Evolutionary conservation across 2,888 invertebrate species (phyloP), one percentile per base, ranked within the genome.

Genomic region (Acrobasis repandana): DNA sequence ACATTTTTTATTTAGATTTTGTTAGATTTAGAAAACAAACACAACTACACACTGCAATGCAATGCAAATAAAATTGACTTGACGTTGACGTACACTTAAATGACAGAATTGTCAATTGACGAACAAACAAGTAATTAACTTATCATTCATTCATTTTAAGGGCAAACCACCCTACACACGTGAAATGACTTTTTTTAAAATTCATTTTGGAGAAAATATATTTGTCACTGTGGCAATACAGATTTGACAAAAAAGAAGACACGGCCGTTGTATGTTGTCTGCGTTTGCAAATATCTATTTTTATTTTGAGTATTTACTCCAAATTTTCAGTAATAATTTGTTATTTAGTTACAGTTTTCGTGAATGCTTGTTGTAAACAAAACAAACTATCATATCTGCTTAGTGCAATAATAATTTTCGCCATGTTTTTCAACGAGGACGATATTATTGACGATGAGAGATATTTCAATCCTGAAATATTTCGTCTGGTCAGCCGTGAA

Each of bases 231-330:
- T 65, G 63, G 69, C 67, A 68, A 68, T 43, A 43, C 43, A 43
- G 43, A 43, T 14, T 14, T 43, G 43, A n/a, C 43, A 43, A 48
- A 68, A 72, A 80, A 79, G 80, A 83, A 80, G 77, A 70, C 73
- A 75, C 80, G 79, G 79, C 84, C 81, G 85, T 88, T 86, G 83
- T 80, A 86, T 87, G 88, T 86, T 86, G 88, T 82, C 80, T 84
- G 80, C 80, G 77, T 79, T 82, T 80, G 76, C 77, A 75, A 82
- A 80, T 72, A 75, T 77, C 77, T 52, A 46, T 60, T 83, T 86
- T 83, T 83, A 83, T 83, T 83, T 85, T 77, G 77, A 79, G 72
- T 82, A 76, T 82, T 79, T 84, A 75, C 73, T 79, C 77, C 38
- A 89, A 89, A 88, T 85, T 89, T 75, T 75, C 76, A 72, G 87